Evolutionary conservation across 2,888 invertebrate species (phyloP).

Genomic region (Sthenelais limicola): DNA sequence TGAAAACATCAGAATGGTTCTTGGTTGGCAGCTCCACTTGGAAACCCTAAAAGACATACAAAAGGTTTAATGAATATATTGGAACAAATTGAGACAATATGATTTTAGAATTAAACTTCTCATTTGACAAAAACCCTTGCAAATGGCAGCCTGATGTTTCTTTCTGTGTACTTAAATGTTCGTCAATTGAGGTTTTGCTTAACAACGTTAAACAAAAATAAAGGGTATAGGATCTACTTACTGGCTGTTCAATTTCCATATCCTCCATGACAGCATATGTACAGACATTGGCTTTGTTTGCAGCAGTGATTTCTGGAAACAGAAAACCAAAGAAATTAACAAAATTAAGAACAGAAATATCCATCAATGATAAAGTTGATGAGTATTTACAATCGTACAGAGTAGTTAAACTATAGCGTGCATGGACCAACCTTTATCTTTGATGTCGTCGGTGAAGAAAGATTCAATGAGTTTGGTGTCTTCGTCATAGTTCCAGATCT

Average conservation of each 20-base stretch:
- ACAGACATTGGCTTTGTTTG: slow-evolving; percentile 70
- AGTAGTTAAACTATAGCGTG: background rate
- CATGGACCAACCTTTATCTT: slow-evolving; percentile 56
- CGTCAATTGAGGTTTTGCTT: no score
- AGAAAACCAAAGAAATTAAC: slow-evolving; percentile 11
- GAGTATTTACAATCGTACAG: background rate
- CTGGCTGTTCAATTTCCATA: slow-evolving; percentile 69
- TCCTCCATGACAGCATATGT: slow-evolving; percentile 67
- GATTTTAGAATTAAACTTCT: no score
- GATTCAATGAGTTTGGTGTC: slow-evolving; percentile 67
- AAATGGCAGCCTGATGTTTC: no score
- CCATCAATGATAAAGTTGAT: background rate
- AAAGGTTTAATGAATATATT: no score
- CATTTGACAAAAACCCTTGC: no score
- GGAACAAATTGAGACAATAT: no score
- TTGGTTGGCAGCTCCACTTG: slow-evolving; percentile 53
- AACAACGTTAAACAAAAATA: no score
- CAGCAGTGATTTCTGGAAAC: slow-evolving; percentile 70
- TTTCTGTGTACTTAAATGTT: no score
- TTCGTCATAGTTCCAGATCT: slow-evolving; percentile 68
- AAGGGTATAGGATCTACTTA: slow-evolving; percentile 57
- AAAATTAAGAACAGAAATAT: background rate
- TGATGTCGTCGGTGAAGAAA: slow-evolving; percentile 66
- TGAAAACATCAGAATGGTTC: slow-evolving; percentile 36
- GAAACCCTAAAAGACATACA: slow-evolving; percentile 58